Conservation (phyloP, 2,888 invertebrate species). For the Tipula lateralis region DNA sequence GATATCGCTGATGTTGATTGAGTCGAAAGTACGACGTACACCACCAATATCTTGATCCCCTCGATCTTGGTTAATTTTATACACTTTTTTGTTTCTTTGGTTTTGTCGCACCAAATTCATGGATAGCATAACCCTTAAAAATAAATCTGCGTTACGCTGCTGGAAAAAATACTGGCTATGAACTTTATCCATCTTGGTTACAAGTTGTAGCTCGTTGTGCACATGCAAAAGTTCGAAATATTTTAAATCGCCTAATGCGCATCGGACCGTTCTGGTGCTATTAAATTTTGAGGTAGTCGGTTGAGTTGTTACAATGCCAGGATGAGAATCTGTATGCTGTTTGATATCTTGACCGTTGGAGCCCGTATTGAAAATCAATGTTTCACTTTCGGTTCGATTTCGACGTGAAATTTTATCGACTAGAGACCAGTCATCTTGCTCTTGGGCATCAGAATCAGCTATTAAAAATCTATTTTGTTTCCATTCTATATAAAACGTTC, state of each 20-base stretch:
- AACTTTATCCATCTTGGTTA: slow-evolving; percentile 55
- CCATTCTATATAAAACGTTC: slow-evolving; percentile 69
- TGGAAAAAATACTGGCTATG: slow-evolving; percentile 77
- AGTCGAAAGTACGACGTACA: slow-evolving; percentile 74
- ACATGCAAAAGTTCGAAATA: slow-evolving; percentile 58
- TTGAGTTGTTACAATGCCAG: background rate
- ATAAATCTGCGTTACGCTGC: slow-evolving; percentile 74
- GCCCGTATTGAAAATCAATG: slow-evolving; percentile 47
- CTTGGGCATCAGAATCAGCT: slow-evolving; percentile 68
- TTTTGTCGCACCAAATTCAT: slow-evolving; percentile 42
- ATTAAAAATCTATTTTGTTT: slow-evolving; percentile 69
- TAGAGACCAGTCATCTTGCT: slow-evolving; percentile 76
- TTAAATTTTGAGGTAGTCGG: slow-evolving; percentile 43
- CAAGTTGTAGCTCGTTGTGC: slow-evolving; percentile 58
- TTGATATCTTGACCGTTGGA: slow-evolving; percentile 44
- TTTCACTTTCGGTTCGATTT: slow-evolving; percentile 47
- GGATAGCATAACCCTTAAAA: slow-evolving; percentile 44
- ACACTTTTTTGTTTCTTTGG: slow-evolving; percentile 65
- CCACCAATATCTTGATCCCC: background rate
- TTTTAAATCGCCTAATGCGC: slow-evolving; percentile 60
- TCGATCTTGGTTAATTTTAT: slow-evolving; percentile 52
- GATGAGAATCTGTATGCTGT: background rate
- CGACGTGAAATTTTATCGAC: slow-evolving; percentile 61
- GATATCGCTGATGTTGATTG: slow-evolving; percentile 63
- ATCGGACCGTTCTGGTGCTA: slow-evolving; percentile 52